Percentiles rank a stretch among this genome's conserved stretches.
These are phyloP conservation scores for Gallinago paraguaiae DNA, from an alignment of 2,113 vertebrate species.

Conservation along the genomic window DNA sequence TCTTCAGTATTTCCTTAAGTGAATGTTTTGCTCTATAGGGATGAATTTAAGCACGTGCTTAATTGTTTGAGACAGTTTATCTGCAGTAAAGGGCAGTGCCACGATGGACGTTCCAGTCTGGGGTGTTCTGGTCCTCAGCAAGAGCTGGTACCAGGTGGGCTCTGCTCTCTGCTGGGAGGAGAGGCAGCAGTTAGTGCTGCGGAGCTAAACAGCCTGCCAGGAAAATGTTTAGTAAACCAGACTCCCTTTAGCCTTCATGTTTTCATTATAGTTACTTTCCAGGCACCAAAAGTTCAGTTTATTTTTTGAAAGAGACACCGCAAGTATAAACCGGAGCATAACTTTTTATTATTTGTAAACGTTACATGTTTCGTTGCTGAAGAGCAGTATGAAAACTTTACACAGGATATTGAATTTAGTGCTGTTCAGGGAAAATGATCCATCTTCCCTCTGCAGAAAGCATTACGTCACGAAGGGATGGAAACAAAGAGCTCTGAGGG, in stretches of 20 bases:
- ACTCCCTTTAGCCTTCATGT: not conserved
- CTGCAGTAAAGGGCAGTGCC: not conserved
- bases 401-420: not conserved
- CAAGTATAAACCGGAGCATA: not conserved
- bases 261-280: not conserved
- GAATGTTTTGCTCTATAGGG: not conserved
- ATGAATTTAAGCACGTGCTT: not conserved
- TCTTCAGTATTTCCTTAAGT: not conserved
- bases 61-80: not conserved
- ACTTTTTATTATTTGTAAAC: not conserved
- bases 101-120: not conserved
- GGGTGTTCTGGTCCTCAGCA: not conserved
- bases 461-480: slow-evolving; percentile 46
- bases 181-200: not conserved
- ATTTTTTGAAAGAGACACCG: not conserved
- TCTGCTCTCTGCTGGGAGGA: not conserved
- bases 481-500: slow-evolving; percentile 61
- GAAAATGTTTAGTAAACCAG: not conserved
- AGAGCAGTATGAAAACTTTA: not conserved
- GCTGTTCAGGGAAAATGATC: not conserved
- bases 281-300: not conserved
- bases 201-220: not conserved
- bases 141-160: not conserved
- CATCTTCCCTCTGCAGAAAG: slow-evolving; percentile 6
- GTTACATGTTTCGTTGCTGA: not conserved